Base-by-base conservation (phyloP, 2,797 vertebrate genomes). In the Pangasius djambal region DNA sequence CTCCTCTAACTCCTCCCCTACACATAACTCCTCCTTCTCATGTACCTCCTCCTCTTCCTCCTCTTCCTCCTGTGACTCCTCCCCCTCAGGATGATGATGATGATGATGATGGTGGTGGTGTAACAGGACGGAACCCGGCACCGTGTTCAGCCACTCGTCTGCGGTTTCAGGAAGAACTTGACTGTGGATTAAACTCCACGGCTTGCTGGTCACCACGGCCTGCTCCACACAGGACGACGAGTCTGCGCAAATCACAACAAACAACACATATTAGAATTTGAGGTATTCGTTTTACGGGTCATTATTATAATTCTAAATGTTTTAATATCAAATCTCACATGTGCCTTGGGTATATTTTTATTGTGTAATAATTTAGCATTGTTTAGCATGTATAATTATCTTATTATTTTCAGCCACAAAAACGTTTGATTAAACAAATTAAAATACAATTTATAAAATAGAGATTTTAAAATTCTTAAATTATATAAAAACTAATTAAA, bases 151-250 rank as follows among this genome's bases (percentile, higher is more conserved):
- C 37, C 22, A 61, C 22, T 72, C 25, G 12, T 75, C 40, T 34
- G 9, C 10, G 1, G 61, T 3, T 10, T 69, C n/a, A 37, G 70
- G 20, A 0, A 8, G 65, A 48, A 12, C n/a, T 18, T 75, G 0
- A 1, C 37, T 57, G 6, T 40, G 65, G 50, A 65, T 61, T 44
- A 89, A 86, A 61, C 69, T 85, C 92, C 90, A 92, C 15, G 89
- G 72, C 37, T 87, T 89, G 84, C 90, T 91, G 87, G 77, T 91
- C 37, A 92, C 77, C 84, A 88, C 8, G 10, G 82, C 44, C 67
- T 88, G 78, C 28, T 20, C 44, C 16, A 44, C 4, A 2, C 6
- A 48, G 18, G 89, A 48, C n/a, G 59, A 48, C 52, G 55, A 37
- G 18, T 65, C 88, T 88, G 57, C 28, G 12, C 28, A n/a, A 57